phyloP scores from a whole-genome alignment of 2,113 vertebrate genomes.

The Rousettus leschenaultii region DNA sequence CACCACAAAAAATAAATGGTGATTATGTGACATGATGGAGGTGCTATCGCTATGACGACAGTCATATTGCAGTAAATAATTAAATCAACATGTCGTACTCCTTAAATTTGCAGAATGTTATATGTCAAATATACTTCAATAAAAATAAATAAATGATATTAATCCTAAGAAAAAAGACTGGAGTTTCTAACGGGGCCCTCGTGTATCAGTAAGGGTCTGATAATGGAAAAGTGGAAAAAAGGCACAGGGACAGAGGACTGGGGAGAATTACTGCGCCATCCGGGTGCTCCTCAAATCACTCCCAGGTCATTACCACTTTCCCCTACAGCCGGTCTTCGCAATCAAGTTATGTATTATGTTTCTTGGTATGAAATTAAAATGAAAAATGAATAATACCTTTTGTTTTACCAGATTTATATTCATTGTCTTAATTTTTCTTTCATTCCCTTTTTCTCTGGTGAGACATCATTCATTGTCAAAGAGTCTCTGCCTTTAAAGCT shows the following conservation, averaged over 20 bases:
- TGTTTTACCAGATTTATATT: background rate
- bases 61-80: background rate
- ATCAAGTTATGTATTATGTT: background rate
- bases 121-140: background rate
- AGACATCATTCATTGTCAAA: background rate
- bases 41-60: background rate
- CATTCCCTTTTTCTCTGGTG: background rate
- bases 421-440: constrained; percentile 9
- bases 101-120: background rate
- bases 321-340: background rate
- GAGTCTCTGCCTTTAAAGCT: background rate
- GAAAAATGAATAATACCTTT: constrained; percentile 9
- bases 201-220: background rate
- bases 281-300: background rate
- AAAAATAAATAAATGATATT: background rate
- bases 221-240: background rate
- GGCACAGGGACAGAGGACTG: background rate
- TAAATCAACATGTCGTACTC: background rate
- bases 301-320: background rate
- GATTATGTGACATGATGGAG: background rate
- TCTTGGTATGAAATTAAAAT: background rate
- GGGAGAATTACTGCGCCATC: background rate
- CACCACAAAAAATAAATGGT: background rate
- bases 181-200: background rate
- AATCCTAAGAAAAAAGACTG: background rate